These are phyloP conservation scores for Ectobius pallidus DNA, from an alignment of 2,888 invertebrate genomes.

Conservation along the genomic window DNA sequence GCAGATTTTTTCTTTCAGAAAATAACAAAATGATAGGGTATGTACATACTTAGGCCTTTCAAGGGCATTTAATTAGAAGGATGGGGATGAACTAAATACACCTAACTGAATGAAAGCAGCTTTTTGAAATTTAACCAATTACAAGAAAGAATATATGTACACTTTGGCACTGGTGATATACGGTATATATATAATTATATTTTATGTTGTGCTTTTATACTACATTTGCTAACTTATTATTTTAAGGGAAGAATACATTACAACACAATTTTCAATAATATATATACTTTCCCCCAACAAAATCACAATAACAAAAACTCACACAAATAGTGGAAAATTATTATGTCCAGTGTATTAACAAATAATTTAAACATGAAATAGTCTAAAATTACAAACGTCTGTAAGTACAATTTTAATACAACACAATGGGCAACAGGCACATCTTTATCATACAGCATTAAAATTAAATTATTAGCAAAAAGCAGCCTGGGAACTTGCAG, in stretches of 20 bases:
- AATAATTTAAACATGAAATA: conserved; percentile 19
- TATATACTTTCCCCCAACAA: background rate
- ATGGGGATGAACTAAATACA: background rate
- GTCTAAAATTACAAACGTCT: conserved; percentile 11
- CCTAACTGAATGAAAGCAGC: background rate
- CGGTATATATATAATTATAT: no score
- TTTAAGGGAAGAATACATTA: conserved; percentile 7
- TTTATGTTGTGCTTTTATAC: background rate
- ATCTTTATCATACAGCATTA: background rate
- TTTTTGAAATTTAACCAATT: background rate
- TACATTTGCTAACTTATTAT: conserved; percentile 5
- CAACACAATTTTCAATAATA: background rate
- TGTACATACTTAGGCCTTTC: background rate
- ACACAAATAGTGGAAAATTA: background rate
- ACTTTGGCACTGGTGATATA: conserved; percentile 26
- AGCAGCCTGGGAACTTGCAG: background rate
- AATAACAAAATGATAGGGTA: background rate
- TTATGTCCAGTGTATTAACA: background rate
- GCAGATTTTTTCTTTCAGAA: background rate
- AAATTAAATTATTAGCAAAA: background rate
- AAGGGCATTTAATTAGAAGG: background rate
- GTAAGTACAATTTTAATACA: conserved; percentile 10
- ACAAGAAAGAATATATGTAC: background rate
- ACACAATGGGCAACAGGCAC: background rate
- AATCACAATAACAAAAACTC: background rate